Evolutionary conservation across 1,140 invertebrate genomes (phyloP).

Genomic region (Danaus melanippus): DNA sequence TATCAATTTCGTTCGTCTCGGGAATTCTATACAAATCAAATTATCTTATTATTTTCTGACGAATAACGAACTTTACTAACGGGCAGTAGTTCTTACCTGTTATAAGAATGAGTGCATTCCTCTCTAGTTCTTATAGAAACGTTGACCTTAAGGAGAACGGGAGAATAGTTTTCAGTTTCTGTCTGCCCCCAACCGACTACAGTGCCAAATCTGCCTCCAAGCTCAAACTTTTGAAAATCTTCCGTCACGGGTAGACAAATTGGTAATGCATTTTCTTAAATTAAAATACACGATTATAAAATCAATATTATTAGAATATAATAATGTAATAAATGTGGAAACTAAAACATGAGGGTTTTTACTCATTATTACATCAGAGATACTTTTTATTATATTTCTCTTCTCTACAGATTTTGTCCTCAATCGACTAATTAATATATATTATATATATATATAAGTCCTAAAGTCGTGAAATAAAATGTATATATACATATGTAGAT

Average conservation of each 20-base stretch:
- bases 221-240: slow-evolving; percentile 7
- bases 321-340: no score
- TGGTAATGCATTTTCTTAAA: slow-evolving; percentile 21
- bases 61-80: background rate
- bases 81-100: slow-evolving; percentile 13
- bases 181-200: slow-evolving; percentile 28
- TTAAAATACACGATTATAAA: no score
- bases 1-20: slow-evolving; percentile 1
- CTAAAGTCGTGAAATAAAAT: no score
- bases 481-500: no score
- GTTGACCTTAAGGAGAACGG: slow-evolving; percentile 17
- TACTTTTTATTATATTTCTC: no score
- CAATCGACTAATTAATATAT: no score
- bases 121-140: slow-evolving; percentile 10
- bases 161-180: slow-evolving; percentile 15
- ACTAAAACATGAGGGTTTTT: no score
- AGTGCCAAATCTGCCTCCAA: slow-evolving; percentile 12
- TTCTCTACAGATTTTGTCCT: no score
- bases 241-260: slow-evolving; percentile 24
- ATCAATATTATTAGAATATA: no score
- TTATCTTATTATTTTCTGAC: no score
- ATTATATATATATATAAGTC: no score
- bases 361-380: no score
- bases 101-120: slow-evolving; percentile 11
- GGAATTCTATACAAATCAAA: slow-evolving; percentile 2